Evolutionary conservation across 2,888 invertebrate genomes (phyloP).

Genomic region (Bellardia pandia): DNA sequence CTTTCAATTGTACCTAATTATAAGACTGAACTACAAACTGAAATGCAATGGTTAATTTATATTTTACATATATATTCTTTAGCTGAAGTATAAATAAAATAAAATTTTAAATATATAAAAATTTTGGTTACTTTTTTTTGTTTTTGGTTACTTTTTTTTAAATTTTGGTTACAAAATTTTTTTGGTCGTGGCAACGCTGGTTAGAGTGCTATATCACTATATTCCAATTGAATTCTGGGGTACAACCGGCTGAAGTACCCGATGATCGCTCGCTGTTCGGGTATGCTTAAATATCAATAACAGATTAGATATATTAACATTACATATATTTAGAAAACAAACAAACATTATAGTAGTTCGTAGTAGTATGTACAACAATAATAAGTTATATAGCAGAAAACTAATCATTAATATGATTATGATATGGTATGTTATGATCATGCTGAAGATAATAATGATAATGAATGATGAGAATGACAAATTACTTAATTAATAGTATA

Average conservation of each 20-base stretch:
- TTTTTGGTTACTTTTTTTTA: too few species aligned
- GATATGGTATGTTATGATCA: constrained; percentile 31
- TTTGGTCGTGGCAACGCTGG: too few species aligned
- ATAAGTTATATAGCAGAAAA: constrained; percentile 55
- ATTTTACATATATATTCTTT: too few species aligned
- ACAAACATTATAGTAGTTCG: constrained; percentile 56
- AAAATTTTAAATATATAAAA: too few species aligned
- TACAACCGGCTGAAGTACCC: constrained; percentile 90
- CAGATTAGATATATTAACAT: constrained; percentile 79
- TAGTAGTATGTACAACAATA: constrained; percentile 58
- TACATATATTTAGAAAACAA: constrained; percentile 16
- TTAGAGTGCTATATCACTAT: too few species aligned
- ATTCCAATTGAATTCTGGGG: constrained; percentile 92
- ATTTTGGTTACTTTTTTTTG: too few species aligned
- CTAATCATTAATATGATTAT: too few species aligned
- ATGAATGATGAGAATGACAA: constrained; percentile 28
- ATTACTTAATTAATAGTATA: constrained; percentile 58
- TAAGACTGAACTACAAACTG: too few species aligned
- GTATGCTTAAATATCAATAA: constrained; percentile 98
- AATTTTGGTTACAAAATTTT: too few species aligned
- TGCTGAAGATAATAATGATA: constrained; percentile 41
- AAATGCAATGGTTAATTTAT: too few species aligned
- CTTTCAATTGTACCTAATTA: too few species aligned
- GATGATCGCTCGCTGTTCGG: constrained; percentile 98
- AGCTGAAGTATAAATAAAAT: too few species aligned